Evolutionary conservation across 2,888 invertebrate genomes (phyloP).

Genomic region (Drosophila silvestris): DNA sequence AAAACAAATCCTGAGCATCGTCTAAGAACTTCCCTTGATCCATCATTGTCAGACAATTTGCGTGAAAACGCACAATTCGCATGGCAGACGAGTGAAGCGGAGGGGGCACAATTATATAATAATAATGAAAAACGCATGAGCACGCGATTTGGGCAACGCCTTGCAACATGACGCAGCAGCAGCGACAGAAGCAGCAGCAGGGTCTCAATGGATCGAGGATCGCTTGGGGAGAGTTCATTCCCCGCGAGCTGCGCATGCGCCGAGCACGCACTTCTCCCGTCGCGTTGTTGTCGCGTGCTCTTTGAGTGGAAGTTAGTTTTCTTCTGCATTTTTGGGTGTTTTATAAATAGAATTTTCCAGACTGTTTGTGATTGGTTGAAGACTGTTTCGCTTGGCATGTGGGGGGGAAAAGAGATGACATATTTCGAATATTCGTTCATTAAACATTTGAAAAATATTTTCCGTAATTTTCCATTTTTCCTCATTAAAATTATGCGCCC

Average conservation of each 20-base stretch:
- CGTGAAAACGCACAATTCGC: conserved; percentile 74
- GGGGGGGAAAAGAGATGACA: conserved; percentile 7
- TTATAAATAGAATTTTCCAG: conserved; percentile 63
- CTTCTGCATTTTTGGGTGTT: conserved; percentile 35
- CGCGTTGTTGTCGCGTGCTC: conserved; percentile 59
- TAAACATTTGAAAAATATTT: conserved; percentile 35
- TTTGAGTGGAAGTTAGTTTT: conserved; percentile 53
- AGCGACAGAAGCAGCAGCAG: conserved; percentile 8
- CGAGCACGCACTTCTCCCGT: conserved; percentile 46
- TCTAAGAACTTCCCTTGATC: conserved; percentile 52
- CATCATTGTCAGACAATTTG: conserved; percentile 57
- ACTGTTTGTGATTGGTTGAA: conserved; percentile 56
- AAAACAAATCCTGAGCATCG: conserved; percentile 5
- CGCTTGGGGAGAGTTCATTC: conserved; percentile 32
- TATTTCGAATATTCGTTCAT: conserved; percentile 51
- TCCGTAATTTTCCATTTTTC: conserved; percentile 56
- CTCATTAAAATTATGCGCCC: conserved; percentile 64
- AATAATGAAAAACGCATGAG: conserved; percentile 79
- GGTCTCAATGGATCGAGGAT: conserved; percentile 31
- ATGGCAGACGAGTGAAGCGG: conserved; percentile 26
- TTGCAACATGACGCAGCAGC: conserved; percentile 59
- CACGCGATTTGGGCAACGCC: conserved; percentile 54
- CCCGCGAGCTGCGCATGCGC: conserved; percentile 57
- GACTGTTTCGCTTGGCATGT: background rate
- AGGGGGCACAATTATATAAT: conserved; percentile 67